phyloP scores from a whole-genome alignment of 2,113 vertebrate genomes.

The Neolamprologus modestus region DNA sequence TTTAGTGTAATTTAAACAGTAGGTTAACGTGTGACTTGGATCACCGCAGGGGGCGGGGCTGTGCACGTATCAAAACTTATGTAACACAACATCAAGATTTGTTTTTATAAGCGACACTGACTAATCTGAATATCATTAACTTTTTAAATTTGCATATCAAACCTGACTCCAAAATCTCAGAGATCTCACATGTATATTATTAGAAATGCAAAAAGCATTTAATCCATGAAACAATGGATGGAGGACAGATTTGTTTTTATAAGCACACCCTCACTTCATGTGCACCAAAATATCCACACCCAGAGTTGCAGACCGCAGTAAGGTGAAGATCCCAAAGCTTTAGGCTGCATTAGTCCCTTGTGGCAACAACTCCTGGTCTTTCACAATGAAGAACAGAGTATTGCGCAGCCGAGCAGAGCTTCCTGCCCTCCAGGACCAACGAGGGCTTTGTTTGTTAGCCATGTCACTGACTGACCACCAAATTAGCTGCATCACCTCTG shows the following conservation, averaged over 20 bases:
- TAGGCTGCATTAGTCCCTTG: constrained; percentile 13
- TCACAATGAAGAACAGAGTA: constrained; percentile 36
- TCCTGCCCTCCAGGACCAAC: constrained; percentile 54
- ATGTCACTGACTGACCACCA: constrained; percentile 68
- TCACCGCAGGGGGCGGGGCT: background rate
- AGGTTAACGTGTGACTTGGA: background rate
- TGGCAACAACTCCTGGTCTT: constrained; percentile 31
- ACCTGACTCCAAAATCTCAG: background rate
- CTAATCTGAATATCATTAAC: background rate
- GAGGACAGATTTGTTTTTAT: background rate
- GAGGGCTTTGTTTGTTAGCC: constrained; percentile 66
- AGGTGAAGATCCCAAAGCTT: constrained; percentile 23
- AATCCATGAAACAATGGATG: background rate
- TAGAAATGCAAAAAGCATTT: background rate
- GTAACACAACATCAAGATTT: background rate
- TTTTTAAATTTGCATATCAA: background rate
- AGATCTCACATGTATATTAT: background rate
- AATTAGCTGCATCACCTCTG: constrained; percentile 71
- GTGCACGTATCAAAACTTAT: background rate
- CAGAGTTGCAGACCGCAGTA: constrained; percentile 1
- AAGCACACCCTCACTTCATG: background rate
- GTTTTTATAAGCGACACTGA: background rate
- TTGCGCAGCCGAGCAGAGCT: constrained; percentile 14
- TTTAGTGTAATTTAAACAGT: background rate
- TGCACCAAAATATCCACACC: background rate